Evolutionary conservation across 2,113 vertebrate genomes (phyloP), one percentile per base, ranked within the genome.

Genomic region (Istiophorus platypterus): DNA sequence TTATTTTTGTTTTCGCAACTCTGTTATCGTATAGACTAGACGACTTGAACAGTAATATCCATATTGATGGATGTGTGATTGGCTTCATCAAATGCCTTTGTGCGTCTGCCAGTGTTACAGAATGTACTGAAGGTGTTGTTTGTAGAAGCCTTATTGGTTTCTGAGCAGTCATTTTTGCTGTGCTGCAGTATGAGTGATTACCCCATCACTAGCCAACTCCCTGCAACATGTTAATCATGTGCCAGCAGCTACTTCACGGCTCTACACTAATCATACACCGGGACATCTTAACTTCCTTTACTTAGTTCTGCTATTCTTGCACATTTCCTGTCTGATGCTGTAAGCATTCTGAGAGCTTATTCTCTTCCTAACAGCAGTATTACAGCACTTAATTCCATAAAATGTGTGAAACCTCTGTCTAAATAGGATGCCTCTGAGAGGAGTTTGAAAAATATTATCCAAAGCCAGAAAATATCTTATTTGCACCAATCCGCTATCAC

Each of bases 231-330:
- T 62, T 8, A 52, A 47, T 34, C 20, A 63, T 22, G 7, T 24
- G 12, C 39, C 37, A 51, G 37, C 59, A 41, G 58, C 57, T 62
- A 26, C 58, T 54, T 42, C 34, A 71, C 20, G 63, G 76, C 59
- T 31, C 57, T 45, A 22, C 7, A 17, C 75, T 39, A 22, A 66
- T 65, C 31, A 24, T 52, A 15, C 11, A 52, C 47, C 18, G n/a
- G n/a, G n/a, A n/a, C n/a, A n/a, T 45, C 6, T 39, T 17, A 1
- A 52, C 26, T 63, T 4, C 27, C 18, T 39, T 52, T 56, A 26
- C 12, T 13, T n/a, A 26, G n/a, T 26, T 26, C 26, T 42, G 6
- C 2, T n/a, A 12, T 66, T 56, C 14, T 58, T 47, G 37, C 15
- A 49, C 8, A 24, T 47, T 8, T 76, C 27, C 24, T 62, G 31